Conservation (phyloP, 2,888 invertebrate species). For the Eucriotettix oculatus region DNA sequence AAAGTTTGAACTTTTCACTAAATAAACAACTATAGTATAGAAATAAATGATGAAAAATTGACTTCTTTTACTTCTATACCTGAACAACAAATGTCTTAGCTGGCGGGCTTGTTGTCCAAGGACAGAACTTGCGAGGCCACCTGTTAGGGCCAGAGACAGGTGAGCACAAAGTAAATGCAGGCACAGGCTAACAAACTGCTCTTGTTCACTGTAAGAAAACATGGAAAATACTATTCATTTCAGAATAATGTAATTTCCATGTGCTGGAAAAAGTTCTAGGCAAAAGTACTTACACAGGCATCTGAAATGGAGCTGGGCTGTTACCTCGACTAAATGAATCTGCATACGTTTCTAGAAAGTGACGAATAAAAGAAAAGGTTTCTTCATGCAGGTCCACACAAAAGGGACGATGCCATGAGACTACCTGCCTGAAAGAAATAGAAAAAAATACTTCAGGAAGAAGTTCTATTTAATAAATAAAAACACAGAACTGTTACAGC, state of each 20-base stretch:
- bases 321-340: slow-evolving; percentile 27
- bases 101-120: slow-evolving; percentile 35
- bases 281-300: slow-evolving; percentile 15
- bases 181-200: slow-evolving; percentile 37
- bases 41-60: too few relatives aligned
- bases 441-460: neutral
- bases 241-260: neutral
- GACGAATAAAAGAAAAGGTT: slow-evolving; percentile 35
- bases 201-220: slow-evolving; percentile 31
- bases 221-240: neutral
- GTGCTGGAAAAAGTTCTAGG: neutral
- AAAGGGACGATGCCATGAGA: slow-evolving; percentile 39
- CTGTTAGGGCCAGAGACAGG: slow-evolving; percentile 36
- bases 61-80: slow-evolving; percentile 19
- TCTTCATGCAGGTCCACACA: slow-evolving; percentile 43
- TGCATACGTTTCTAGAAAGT: slow-evolving; percentile 39
- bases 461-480: too few relatives aligned
- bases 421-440: slow-evolving; percentile 24
- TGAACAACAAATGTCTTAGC: slow-evolving; percentile 36
- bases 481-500: too few relatives aligned
- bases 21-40: too few relatives aligned
- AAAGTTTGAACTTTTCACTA: too few relatives aligned
- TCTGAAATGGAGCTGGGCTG: slow-evolving; percentile 32
- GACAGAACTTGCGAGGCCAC: slow-evolving; percentile 29
- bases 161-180: slow-evolving; percentile 38